Evolutionary conservation across 2,797 vertebrate genomes (phyloP).

Genomic region (Pampus argenteus): DNA sequence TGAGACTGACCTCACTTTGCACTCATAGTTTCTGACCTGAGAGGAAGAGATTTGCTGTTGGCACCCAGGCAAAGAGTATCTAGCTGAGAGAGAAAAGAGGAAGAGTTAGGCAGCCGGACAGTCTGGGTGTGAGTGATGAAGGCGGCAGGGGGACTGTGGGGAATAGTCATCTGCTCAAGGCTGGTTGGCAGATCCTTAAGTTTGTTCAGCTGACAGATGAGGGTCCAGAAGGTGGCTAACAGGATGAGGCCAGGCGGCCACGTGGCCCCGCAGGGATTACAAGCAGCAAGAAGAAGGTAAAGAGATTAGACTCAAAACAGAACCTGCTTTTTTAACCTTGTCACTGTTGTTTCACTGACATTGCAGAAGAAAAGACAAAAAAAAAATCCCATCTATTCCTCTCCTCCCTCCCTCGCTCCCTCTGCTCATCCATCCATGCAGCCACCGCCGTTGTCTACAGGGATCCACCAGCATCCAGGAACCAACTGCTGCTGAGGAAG

Average conservation of each 20-base stretch:
- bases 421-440: conserved; percentile 54
- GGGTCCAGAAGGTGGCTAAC: conserved; percentile 91
- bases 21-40: conserved; percentile 31
- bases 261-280: conserved; percentile 91
- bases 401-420: conserved; percentile 36
- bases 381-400: conserved; percentile 30
- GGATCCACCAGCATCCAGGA: conserved; percentile 61
- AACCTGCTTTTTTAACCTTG: conserved; percentile 86
- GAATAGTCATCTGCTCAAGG: conserved; percentile 33
- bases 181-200: conserved; percentile 49
- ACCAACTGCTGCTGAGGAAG: conserved; percentile 43
- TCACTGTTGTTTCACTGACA: conserved; percentile 80
- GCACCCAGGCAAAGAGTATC: conserved; percentile 1
- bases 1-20: conserved; percentile 53
- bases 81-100: conserved; percentile 10
- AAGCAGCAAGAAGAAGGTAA: conserved; percentile 90
- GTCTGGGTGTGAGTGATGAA: conserved; percentile 33
- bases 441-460: conserved; percentile 36
- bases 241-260: conserved; percentile 91
- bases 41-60: conserved; percentile 35
- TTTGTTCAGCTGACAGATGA: conserved; percentile 85
- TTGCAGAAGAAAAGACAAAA: conserved; percentile 43
- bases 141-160: conserved; percentile 15
- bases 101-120: neutral
- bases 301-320: conserved; percentile 90